phyloP scores from a whole-genome alignment of 2,797 vertebrate genomes.

The Calcarius lapponicus region DNA sequence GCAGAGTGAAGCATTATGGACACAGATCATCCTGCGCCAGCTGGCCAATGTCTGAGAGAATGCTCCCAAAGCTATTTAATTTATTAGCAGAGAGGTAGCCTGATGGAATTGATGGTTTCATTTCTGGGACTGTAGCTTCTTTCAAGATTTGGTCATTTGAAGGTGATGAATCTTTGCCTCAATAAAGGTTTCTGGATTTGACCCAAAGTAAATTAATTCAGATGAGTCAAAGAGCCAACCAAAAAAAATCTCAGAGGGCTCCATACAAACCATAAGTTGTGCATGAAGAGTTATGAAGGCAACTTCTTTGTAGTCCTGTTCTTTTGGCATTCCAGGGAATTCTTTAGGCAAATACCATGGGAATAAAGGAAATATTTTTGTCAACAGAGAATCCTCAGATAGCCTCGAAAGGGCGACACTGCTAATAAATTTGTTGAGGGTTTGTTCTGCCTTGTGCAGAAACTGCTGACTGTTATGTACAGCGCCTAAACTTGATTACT shows the following conservation, averaged over 20 bases:
- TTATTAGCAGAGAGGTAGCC: background rate
- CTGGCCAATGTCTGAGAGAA: background rate
- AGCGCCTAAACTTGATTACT: constrained; percentile 26
- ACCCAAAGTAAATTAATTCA: background rate
- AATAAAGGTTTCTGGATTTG: background rate
- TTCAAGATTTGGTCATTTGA: background rate
- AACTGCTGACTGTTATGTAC: background rate
- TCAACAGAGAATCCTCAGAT: background rate
- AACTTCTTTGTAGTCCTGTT: background rate
- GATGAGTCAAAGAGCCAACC: background rate
- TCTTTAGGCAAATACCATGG: background rate
- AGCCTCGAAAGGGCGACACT: background rate
- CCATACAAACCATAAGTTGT: background rate
- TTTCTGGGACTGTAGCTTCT: background rate
- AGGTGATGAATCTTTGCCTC: background rate
- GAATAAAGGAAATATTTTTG: background rate
- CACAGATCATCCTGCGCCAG: background rate
- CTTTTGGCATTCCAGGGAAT: background rate
- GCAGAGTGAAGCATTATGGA: background rate
- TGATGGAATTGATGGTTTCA: background rate
- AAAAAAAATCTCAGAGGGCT: background rate
- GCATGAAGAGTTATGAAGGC: background rate
- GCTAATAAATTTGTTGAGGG: background rate
- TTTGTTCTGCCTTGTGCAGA: background rate
- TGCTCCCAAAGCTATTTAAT: background rate